Evolutionary conservation across 2,113 vertebrate genomes (phyloP), one percentile per base, ranked within the genome.

Genomic region (Myrmophylax atrothorax): DNA sequence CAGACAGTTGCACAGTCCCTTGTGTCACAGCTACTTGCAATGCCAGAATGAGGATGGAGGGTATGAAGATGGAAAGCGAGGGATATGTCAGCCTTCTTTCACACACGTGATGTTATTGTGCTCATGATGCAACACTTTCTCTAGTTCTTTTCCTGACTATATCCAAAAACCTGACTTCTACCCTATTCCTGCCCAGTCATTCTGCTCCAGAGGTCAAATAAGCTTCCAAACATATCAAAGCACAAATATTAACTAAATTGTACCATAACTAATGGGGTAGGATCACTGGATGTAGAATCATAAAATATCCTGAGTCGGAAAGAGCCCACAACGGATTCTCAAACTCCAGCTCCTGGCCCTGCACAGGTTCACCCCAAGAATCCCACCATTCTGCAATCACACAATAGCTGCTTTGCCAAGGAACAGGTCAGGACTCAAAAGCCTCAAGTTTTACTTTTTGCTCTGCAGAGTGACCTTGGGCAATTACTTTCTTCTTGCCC

Each of bases 111-210:
- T 28, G 12, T 23, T n/a, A 9, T 5, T 76, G 11, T n/a, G 10
- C 6, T 42, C 33, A 69, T 1, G 2, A 20, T 46, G 4, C 11
- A 37, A 37, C 8, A 20, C 0, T 6, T 64, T 26, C 16, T 40
- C 7, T 10, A 49, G 26, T 49, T 77, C 6, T 82, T 85, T 72
- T 84, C 62, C 53, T 76, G 62, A 12, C 19, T 80, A 31, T 62
- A 19, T 38, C 53, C 18, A 42, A 18, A 19, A 76, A 84, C 49
- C 28, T 37, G 15, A 69, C 66, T 73, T 80, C 25, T 40, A 2
- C 7, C 58, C 19, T 74, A 33, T 38, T 40, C 19, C 40, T 62
- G 31, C 3, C 14, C 17, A 17, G 58, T 46, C 44, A 33, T 44
- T 74, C 76, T n/a, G 9, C 38, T 62, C 17, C 50, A 37, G 6